These are phyloP conservation scores for Callopanchax toddi DNA, from an alignment of 2,113 vertebrate genomes.

Conservation along the genomic window DNA sequence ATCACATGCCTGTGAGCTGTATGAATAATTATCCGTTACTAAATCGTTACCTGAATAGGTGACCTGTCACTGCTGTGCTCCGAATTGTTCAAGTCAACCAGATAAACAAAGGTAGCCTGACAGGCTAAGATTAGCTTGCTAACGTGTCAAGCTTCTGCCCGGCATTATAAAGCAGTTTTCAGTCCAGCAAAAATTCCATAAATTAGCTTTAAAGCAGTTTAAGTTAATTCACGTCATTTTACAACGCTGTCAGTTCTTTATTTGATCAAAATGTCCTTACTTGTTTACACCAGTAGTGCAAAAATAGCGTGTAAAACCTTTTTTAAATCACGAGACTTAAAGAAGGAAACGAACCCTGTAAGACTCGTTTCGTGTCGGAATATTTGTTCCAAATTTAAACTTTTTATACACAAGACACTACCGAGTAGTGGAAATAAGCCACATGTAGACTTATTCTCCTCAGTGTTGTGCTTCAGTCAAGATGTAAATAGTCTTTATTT, in stretches of 20 bases:
- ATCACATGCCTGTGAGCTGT: rapidly evolving
- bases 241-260: too few relatives aligned
- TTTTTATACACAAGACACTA: too few relatives aligned
- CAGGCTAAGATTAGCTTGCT: slow-evolving; percentile 49
- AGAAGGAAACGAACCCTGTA: neutral
- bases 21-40: neutral
- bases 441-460: too few relatives aligned
- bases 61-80: neutral
- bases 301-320: too few relatives aligned
- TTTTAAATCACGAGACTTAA: too few relatives aligned
- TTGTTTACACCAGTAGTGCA: too few relatives aligned
- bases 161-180: neutral
- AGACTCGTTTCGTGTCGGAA: too few relatives aligned
- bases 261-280: too few relatives aligned
- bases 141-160: slow-evolving; percentile 26
- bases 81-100: neutral
- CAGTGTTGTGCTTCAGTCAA: too few relatives aligned
- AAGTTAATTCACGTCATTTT: neutral
- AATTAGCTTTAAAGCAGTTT: neutral
- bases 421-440: too few relatives aligned
- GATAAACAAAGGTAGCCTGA: neutral
- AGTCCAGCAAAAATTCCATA: neutral
- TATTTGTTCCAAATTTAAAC: too few relatives aligned
- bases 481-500: too few relatives aligned
- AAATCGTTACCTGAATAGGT: neutral